A percentile compares a stretch with the other conserved stretches of the same genome.
Evolutionary conservation across 35 echinoderm and acorn worm genomes (phyloP).

Genomic region (Hemicentrotus pulcherrimus): DNA sequence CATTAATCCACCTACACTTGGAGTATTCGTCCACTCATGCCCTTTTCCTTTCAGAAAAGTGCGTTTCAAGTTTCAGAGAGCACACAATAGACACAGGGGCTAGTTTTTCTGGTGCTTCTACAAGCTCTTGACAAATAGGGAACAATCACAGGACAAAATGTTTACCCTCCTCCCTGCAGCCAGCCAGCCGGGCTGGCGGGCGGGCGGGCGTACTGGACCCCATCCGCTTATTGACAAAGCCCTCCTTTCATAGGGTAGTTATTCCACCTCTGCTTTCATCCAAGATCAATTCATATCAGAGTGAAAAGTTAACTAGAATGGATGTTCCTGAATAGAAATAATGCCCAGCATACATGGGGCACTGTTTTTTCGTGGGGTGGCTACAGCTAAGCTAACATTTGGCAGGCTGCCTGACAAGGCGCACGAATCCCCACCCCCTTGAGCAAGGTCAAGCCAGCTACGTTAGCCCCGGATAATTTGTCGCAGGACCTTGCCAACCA

Average conservation of each 20-base stretch:
- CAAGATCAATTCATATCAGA: not conserved
- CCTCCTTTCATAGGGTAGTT: not conserved
- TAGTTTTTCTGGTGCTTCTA: constrained; percentile 1
- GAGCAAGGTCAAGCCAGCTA: constrained; percentile 27
- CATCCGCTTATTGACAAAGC: not conserved
- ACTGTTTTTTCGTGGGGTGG: not conserved
- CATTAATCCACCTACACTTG: not conserved
- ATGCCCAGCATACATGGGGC: not conserved
- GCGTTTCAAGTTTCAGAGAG: not conserved
- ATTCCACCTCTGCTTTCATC: not conserved
- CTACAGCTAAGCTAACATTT: not conserved
- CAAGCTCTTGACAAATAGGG: not conserved
- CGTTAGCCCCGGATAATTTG: constrained; percentile 26
- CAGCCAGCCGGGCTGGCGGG: not conserved
- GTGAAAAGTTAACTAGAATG: not conserved
- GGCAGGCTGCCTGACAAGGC: not conserved
- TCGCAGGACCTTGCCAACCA: not conserved
- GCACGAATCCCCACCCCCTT: not conserved
- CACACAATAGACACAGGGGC: not conserved
- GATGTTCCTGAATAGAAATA: not conserved
- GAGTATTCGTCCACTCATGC: not conserved
- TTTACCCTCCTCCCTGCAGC: not conserved
- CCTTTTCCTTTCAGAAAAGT: not conserved
- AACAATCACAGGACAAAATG: constrained; percentile 10
- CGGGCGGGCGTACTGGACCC: not conserved